Base-by-base conservation (phyloP, 1,140 invertebrate species). In the Micrasema minimum region DNA sequence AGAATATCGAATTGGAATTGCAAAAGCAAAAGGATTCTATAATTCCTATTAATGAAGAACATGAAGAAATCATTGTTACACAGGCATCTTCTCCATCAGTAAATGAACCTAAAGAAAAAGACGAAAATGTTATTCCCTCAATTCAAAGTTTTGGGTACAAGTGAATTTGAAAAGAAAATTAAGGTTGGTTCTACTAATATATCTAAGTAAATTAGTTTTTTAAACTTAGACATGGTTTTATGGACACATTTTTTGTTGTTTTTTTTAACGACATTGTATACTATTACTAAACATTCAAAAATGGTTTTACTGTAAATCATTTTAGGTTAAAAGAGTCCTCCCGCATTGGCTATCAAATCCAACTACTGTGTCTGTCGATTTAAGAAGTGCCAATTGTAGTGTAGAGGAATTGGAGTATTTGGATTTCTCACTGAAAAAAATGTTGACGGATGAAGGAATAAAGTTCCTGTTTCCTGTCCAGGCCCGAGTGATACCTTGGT, bases 401-500 rank as follows among this genome's bases (percentile, higher is more conserved):
- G 83, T 94, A 7, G 85, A 90, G 61, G 84, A 88, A 22, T 78
- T 91, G 71, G 78, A 79, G 14, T 83, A 85, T 71, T 80, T 96
- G 20, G 88, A 92, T 77, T 76, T 79, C 18, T 81, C 85, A 59
- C 77, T 97, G 3, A 81, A 91, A 16, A 80, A 88, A 59, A 86
- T 86, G 43, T 84, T 98, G 6, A 85, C 87, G 77, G 82, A 83
- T 72, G 93, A 94, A 85, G 88, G 89, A n/a, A 87, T 97, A 10
- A 83, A 85, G 20, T 87, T 90, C 77, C 88, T 97, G 26, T 99
- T 98, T 84, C 88, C 91, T 74, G 94, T 98, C n/a, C 96, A 99
- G 85, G 86, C 83, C 26, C 85, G 87, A 77, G 89, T 98, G 0
- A 91, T 98, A 71, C 92, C 94, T 2, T 95, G 90, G 85, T 81